Evolutionary conservation across 2,888 invertebrate species (phyloP).

Genomic region (Terebella lapidaria): DNA sequence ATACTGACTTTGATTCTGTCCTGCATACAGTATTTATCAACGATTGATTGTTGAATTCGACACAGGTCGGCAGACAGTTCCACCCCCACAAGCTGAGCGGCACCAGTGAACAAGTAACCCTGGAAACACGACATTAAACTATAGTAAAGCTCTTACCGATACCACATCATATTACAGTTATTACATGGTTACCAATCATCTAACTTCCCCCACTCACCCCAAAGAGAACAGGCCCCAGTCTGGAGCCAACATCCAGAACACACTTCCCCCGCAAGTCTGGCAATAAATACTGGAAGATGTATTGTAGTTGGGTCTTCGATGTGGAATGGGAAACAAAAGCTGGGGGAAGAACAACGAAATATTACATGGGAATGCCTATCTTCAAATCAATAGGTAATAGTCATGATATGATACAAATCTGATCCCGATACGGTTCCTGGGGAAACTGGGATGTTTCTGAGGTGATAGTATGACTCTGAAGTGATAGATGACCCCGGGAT

Average conservation of each 20-base stretch:
- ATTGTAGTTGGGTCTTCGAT: slow-evolving; percentile 60
- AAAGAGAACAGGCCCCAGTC: slow-evolving; percentile 67
- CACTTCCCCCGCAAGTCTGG: slow-evolving; percentile 61
- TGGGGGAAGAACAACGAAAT: slow-evolving; percentile 35
- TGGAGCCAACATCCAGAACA: slow-evolving; percentile 67
- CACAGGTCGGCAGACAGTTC: slow-evolving; percentile 68
- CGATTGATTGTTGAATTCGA: slow-evolving; percentile 61
- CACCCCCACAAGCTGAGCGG: slow-evolving; percentile 62
- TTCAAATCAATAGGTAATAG: no score
- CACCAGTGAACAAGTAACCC: slow-evolving; percentile 63
- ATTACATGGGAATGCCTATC: no score
- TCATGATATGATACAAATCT: no score
- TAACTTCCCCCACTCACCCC: slow-evolving; percentile 60
- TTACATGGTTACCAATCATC: no score
- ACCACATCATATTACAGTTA: no score
- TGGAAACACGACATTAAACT: slow-evolving; percentile 48
- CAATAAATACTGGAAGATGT: slow-evolving; percentile 63
- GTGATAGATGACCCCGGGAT: no score
- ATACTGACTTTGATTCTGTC: slow-evolving; percentile 31
- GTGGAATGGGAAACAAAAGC: slow-evolving; percentile 67
- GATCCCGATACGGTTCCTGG: no score
- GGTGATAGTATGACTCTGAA: no score
- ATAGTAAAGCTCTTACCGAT: neutral
- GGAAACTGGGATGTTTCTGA: no score
- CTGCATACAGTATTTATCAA: slow-evolving; percentile 56